These are phyloP conservation scores for Lasius platythorax DNA, from an alignment of 2,888 invertebrate genomes.

Conservation along the genomic window DNA sequence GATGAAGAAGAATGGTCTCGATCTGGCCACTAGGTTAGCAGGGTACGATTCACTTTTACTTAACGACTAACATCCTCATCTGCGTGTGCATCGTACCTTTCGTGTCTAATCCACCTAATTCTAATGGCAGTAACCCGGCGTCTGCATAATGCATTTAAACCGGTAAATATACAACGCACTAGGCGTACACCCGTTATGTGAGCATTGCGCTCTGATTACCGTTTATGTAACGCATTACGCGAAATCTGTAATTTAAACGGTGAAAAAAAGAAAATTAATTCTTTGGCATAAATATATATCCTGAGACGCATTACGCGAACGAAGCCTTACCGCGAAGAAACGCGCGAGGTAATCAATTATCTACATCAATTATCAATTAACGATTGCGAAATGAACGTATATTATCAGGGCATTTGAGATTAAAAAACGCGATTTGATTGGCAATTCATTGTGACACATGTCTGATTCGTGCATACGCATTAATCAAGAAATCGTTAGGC, in stretches of 20 bases:
- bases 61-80: slow-evolving; percentile 84
- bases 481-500: slow-evolving; percentile 62
- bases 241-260: slow-evolving; percentile 7
- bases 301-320: neutral
- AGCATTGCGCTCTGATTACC: slow-evolving; percentile 2
- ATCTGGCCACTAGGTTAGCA: slow-evolving; percentile 81
- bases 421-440: neutral
- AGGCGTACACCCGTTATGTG: neutral
- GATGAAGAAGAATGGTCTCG: slow-evolving; percentile 76
- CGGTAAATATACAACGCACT: slow-evolving; percentile 44
- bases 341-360: neutral
- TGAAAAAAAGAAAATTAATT: slow-evolving; percentile 5
- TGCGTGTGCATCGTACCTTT: slow-evolving; percentile 80
- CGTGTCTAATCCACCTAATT: slow-evolving; percentile 75
- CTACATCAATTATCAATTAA: neutral
- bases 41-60: slow-evolving; percentile 82
- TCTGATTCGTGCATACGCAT: slow-evolving; percentile 58
- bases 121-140: slow-evolving; percentile 68
- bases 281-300: neutral
- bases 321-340: neutral
- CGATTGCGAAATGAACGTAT: neutral
- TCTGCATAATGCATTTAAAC: slow-evolving; percentile 68
- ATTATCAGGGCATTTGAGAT: neutral
- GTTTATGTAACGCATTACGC: slow-evolving; percentile 20
- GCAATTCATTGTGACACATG: neutral